Percentiles rank a stretch among this genome's conserved stretches.
phyloP scores from a whole-genome alignment of 2,113 vertebrate species.

The Gobio gobio region DNA sequence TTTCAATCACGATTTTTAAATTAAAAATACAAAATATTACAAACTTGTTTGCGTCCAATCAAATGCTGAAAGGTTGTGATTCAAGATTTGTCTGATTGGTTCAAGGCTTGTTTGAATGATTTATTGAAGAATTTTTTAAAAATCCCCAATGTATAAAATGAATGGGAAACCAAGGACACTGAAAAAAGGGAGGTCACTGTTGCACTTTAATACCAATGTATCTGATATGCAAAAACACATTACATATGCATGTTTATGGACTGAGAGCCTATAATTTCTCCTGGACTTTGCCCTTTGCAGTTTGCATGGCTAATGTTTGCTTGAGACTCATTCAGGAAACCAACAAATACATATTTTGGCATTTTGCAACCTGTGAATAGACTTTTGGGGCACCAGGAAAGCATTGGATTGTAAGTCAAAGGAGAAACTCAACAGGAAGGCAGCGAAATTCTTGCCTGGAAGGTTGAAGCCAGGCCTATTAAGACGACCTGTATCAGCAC shows the following conservation, averaged over 20 bases:
- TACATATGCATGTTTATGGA: neutral
- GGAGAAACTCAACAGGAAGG: constrained; percentile 27
- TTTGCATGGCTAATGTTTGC: constrained; percentile 12
- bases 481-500: constrained; percentile 55
- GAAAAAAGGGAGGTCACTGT: neutral
- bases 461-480: constrained; percentile 28
- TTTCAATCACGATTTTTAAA: too few relatives aligned
- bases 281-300: neutral
- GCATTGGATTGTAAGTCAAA: constrained; percentile 17
- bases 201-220: neutral
- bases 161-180: neutral
- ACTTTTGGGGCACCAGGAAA: neutral
- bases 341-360: neutral
- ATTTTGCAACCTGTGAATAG: neutral
- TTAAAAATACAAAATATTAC: too few relatives aligned
- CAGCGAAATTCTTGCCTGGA: constrained; percentile 26
- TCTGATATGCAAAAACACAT: neutral
- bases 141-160: neutral
- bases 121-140: neutral
- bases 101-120: neutral
- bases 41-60: too few relatives aligned
- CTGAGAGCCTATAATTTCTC: neutral
- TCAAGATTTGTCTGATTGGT: neutral
- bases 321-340: neutral
- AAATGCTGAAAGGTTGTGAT: neutral